phyloP scores from a whole-genome alignment of 2,888 invertebrate species.

The Tiliacea citrago region DNA sequence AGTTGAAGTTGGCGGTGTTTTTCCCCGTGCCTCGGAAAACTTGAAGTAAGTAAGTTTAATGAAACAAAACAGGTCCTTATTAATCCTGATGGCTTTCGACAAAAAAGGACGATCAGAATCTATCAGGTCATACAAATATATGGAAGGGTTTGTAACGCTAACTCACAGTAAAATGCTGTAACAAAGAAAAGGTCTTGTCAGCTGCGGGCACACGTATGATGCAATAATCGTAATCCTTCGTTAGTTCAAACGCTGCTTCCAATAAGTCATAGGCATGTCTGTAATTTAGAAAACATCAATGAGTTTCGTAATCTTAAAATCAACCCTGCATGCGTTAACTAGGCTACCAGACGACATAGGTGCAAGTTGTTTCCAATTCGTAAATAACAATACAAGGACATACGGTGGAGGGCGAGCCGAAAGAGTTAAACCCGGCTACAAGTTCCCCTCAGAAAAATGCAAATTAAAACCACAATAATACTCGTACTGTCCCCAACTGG shows the following conservation, averaged over 20 bases:
- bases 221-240: constrained; percentile 92
- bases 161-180: constrained; percentile 89
- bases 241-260: constrained; percentile 92
- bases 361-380: not conserved
- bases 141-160: not conserved
- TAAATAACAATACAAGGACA: not conserved
- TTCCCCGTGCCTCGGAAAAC: not conserved
- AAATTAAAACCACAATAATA: not conserved
- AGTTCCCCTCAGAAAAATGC: not conserved
- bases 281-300: constrained; percentile 50
- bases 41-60: not conserved
- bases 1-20: too few relatives aligned
- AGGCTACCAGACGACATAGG: not conserved
- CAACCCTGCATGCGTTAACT: too few relatives aligned
- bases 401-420: not conserved
- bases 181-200: constrained; percentile 83
- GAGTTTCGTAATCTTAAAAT: not conserved
- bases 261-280: constrained; percentile 90
- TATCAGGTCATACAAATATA: not conserved
- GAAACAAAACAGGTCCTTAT: not conserved
- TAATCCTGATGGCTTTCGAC: not conserved
- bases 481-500: too few relatives aligned
- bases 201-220: constrained; percentile 89
- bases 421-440: not conserved
- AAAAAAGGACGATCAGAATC: not conserved